A percentile compares a stretch with the other conserved stretches of the same genome.
These are phyloP conservation scores for Deilephila elpenor DNA, from an alignment of 2,888 invertebrate genomes.

Conservation along the genomic window DNA sequence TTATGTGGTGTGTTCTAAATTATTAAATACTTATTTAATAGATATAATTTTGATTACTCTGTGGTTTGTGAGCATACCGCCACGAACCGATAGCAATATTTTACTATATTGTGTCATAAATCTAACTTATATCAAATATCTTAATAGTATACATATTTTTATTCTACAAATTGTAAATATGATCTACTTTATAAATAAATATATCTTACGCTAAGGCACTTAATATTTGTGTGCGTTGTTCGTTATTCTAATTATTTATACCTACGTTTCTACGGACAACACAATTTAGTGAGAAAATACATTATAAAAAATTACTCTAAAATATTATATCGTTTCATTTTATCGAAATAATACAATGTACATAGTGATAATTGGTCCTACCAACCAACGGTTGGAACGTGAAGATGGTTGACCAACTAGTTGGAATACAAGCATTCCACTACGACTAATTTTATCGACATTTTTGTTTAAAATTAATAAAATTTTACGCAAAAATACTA, in stretches of 20 bases:
- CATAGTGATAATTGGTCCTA: neutral
- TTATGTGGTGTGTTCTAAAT: too few species aligned
- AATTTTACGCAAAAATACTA: too few species aligned
- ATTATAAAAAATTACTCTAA: neutral
- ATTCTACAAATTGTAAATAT: slow-evolving; percentile 9
- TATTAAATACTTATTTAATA: too few species aligned
- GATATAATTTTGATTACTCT: neutral
- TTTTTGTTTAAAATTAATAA: too few species aligned
- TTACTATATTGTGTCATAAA: neutral
- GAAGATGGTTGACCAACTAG: too few species aligned
- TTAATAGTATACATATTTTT: neutral
- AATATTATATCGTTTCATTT: neutral
- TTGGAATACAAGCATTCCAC: too few species aligned
- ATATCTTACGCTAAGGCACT: slow-evolving; percentile 21
- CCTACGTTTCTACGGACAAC: neutral
- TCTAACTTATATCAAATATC: neutral
- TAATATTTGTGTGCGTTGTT: slow-evolving; percentile 28
- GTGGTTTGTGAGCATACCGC: neutral
- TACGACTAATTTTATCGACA: too few species aligned
- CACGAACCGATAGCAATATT: neutral
- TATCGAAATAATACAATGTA: neutral
- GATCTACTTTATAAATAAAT: slow-evolving; percentile 17
- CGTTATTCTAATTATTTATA: slow-evolving; percentile 11
- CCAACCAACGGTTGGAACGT: too few species aligned
- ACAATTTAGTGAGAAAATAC: neutral